These are phyloP conservation scores for Coilia nasus DNA, from an alignment of 2,797 vertebrate genomes.

Conservation along the genomic window DNA sequence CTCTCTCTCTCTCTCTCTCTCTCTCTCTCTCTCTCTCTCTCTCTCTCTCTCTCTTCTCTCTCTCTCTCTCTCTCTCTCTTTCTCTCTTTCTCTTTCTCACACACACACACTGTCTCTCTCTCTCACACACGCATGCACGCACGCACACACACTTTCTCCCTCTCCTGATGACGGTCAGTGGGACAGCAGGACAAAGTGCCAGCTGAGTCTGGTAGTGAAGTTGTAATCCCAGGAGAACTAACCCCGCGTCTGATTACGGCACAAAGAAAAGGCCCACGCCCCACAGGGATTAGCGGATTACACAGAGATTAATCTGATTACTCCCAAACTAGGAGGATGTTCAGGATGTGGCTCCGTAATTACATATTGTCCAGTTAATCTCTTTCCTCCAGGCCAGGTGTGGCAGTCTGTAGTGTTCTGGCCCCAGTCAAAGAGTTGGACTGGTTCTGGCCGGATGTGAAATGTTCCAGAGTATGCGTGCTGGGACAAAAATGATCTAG, in stretches of 20 bases:
- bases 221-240: conserved; percentile 70
- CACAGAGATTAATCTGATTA: conserved; percentile 73
- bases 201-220: conserved; percentile 53
- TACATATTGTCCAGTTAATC: conserved; percentile 57
- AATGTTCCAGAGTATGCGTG: neutral
- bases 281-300: conserved; percentile 73
- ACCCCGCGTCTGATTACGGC: conserved; percentile 75
- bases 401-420: neutral
- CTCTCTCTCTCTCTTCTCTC: too few relatives aligned
- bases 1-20: too few relatives aligned
- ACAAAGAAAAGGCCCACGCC: conserved; percentile 66
- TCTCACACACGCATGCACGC: neutral
- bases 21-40: neutral
- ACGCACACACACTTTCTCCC: neutral
- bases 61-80: neutral
- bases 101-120: neutral
- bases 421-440: neutral
- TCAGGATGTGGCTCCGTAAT: conserved; percentile 67
- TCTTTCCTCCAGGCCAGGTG: neutral
- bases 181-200: conserved; percentile 61
- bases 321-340: conserved; percentile 67
- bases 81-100: neutral
- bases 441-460: neutral
- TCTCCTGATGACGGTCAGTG: neutral
- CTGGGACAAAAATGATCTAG: neutral